These are phyloP conservation scores for Osedax frankpressi DNA, from an alignment of 2,888 invertebrate species.

Conservation along the genomic window DNA sequence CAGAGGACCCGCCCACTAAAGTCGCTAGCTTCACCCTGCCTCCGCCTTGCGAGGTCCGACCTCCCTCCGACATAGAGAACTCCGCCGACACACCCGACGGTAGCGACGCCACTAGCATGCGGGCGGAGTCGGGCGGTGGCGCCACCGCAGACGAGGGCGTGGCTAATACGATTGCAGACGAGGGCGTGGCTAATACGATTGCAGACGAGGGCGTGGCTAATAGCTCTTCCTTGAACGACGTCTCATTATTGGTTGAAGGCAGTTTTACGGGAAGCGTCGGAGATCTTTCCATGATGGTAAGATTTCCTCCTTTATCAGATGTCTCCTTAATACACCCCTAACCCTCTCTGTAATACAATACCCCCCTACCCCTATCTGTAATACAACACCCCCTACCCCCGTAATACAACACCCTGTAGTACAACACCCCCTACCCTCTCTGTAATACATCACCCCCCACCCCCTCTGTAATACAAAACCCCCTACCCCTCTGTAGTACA, in stretches of 20 bases:
- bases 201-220: too few relatives aligned
- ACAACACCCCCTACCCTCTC: too few relatives aligned
- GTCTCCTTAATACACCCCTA: too few relatives aligned
- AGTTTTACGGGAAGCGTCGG: neutral
- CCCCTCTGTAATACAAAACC: too few relatives aligned
- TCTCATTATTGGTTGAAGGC: neutral
- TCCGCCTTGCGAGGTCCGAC: neutral
- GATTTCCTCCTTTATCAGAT: too few relatives aligned
- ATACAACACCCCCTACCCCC: too few relatives aligned
- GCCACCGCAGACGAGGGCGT: neutral
- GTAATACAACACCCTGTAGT: too few relatives aligned
- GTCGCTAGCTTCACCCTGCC: neutral
- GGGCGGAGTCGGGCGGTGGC: neutral
- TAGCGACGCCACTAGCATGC: neutral
- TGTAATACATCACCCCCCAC: too few relatives aligned
- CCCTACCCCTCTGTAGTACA: too few relatives aligned
- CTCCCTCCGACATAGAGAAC: neutral
- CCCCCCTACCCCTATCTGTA: too few relatives aligned
- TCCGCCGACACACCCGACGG: neutral
- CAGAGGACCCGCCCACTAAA: neutral
- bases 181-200: neutral
- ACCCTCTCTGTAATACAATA: too few relatives aligned
- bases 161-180: neutral
- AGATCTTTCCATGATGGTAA: neutral
- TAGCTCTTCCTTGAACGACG: neutral